These are phyloP conservation scores for Quadroppia sp. DNA, from an alignment of 2,888 invertebrate genomes.

Conservation along the genomic window DNA sequence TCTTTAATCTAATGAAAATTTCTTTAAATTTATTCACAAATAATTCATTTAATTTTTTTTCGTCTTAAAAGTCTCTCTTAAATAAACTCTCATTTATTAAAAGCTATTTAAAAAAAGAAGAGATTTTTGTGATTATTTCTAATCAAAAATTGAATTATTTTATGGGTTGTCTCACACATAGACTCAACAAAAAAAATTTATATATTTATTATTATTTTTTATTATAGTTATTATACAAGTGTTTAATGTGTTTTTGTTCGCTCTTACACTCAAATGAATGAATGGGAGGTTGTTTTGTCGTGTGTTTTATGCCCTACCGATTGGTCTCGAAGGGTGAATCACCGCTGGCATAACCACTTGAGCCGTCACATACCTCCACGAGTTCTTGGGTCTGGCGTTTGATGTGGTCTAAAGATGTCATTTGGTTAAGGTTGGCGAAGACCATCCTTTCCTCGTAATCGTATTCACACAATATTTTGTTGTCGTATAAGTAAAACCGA, in stretches of 20 bases:
- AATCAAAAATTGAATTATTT: too few relatives aligned
- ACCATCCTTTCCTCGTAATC: slow-evolving; percentile 81
- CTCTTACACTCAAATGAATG: neutral
- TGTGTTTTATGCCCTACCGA: slow-evolving; percentile 19
- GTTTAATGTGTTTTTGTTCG: neutral
- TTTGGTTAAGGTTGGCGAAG: slow-evolving; percentile 32
- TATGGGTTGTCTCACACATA: neutral
- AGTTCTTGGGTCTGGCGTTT: slow-evolving; percentile 36
- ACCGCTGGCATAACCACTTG: slow-evolving; percentile 41
- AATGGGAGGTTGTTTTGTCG: neutral
- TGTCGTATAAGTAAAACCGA: slow-evolving; percentile 85
- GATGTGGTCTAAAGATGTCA: slow-evolving; percentile 38
- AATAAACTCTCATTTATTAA: neutral
- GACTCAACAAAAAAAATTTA: neutral
- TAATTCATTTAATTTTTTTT: slow-evolving; percentile 15
- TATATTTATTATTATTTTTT: neutral
- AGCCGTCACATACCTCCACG: slow-evolving; percentile 39
- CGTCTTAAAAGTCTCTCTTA: neutral
- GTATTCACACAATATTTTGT: slow-evolving; percentile 89
- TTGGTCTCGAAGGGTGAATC: slow-evolving; percentile 41
- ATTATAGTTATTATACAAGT: neutral
- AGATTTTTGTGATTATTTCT: neutral
- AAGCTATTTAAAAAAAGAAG: too few relatives aligned
- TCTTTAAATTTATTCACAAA: neutral
- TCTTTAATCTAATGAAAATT: slow-evolving; percentile 7